These are phyloP conservation scores for Parthenolecanium corni DNA, from an alignment of 2,888 invertebrate genomes.

Conservation along the genomic window DNA sequence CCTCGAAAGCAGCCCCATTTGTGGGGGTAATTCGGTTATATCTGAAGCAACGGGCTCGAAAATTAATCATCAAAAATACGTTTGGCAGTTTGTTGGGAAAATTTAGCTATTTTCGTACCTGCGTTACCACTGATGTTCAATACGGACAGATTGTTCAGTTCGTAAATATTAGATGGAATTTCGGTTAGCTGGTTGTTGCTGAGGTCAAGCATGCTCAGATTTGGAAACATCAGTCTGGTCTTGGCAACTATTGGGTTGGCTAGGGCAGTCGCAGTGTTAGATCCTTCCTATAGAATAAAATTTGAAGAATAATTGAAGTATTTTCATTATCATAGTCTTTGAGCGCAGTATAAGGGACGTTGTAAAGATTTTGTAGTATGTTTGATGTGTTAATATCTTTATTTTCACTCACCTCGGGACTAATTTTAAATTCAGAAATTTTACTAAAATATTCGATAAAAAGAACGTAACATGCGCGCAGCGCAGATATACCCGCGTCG, in stretches of 20 bases:
- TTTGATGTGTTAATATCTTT: too few relatives aligned
- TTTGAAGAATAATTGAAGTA: too few relatives aligned
- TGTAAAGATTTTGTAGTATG: too few relatives aligned
- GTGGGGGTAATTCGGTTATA: slow-evolving; percentile 78
- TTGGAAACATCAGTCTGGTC: slow-evolving; percentile 72
- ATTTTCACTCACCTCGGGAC: too few relatives aligned
- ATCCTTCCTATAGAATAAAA: neutral
- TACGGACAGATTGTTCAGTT: slow-evolving; percentile 79
- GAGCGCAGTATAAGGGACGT: too few relatives aligned
- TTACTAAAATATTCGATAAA: too few relatives aligned
- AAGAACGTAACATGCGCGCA: too few relatives aligned
- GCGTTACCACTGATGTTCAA: slow-evolving; percentile 80
- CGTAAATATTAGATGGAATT: slow-evolving; percentile 73
- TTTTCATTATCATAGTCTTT: too few relatives aligned
- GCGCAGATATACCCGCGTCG: too few relatives aligned
- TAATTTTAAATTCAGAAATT: too few relatives aligned
- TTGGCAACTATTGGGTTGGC: slow-evolving; percentile 38
- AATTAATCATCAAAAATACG: slow-evolving; percentile 11
- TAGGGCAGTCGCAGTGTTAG: neutral
- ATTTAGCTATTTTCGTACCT: slow-evolving; percentile 40
- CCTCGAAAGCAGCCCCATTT: slow-evolving; percentile 86
- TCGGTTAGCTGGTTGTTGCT: slow-evolving; percentile 71
- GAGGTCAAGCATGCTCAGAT: slow-evolving; percentile 87
- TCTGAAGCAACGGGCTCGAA: slow-evolving; percentile 41
- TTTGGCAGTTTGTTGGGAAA: neutral